Evolutionary conservation across 2,113 vertebrate genomes (phyloP).

Genomic region (Hiodon alosoides): DNA sequence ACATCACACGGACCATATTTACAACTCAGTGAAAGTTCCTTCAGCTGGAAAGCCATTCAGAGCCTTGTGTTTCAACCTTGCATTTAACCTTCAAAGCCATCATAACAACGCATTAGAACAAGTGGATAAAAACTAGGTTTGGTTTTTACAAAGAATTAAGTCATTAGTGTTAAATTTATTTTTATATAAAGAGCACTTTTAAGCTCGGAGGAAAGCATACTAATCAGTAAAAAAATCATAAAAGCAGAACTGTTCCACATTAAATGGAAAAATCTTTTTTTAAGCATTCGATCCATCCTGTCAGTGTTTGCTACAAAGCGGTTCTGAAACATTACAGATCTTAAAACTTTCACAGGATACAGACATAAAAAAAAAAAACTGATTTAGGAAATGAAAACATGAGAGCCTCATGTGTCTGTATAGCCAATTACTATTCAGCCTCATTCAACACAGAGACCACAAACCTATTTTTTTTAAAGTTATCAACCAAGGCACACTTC

Average conservation of each 20-base stretch:
- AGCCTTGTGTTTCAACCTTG: neutral
- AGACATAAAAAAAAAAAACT: neutral
- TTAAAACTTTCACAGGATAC: neutral
- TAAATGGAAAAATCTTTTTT: slow-evolving; percentile 2
- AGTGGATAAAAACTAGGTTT: too few relatives aligned
- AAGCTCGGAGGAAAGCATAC: neutral
- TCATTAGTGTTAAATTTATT: neutral
- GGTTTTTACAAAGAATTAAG: too few relatives aligned
- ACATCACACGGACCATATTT: neutral
- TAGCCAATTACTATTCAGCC: neutral
- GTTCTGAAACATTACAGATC: neutral
- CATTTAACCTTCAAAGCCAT: too few relatives aligned
- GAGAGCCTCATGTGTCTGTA: neutral
- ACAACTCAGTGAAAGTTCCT: neutral
- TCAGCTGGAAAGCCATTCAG: neutral
- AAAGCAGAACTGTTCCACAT: neutral
- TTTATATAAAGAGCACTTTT: neutral
- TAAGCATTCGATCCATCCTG: neutral
- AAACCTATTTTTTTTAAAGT: neutral
- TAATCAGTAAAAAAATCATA: neutral
- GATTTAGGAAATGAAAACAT: neutral
- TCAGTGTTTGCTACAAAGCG: neutral
- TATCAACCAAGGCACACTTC: neutral
- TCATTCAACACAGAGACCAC: neutral
- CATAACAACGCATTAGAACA: too few relatives aligned